Conservation (phyloP, 2,797 vertebrate genomes). For the Prunella strophiata region DNA sequence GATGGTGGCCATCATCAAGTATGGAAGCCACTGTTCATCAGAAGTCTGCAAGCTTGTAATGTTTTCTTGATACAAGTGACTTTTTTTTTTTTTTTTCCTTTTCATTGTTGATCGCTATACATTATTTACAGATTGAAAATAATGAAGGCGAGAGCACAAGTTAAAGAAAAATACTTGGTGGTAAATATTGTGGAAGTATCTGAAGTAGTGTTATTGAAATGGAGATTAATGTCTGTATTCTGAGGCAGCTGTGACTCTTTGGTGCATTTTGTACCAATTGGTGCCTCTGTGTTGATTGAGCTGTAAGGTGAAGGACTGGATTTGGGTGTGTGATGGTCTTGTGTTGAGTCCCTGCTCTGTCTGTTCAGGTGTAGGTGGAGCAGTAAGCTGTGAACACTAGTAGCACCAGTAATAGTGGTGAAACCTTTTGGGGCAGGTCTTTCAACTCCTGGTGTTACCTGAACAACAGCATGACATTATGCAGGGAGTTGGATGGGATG, state of each 20-base stretch:
- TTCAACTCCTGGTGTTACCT: neutral
- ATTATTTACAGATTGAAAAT: neutral
- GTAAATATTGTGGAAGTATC: neutral
- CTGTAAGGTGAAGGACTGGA: neutral
- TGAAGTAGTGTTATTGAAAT: neutral
- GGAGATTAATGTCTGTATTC: neutral
- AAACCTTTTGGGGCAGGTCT: neutral
- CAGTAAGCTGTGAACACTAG: neutral
- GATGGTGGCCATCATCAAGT: neutral
- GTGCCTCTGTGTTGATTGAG: neutral
- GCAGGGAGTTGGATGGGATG: neutral
- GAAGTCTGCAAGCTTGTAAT: neutral
- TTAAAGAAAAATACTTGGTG: neutral
- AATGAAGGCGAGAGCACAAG: neutral
- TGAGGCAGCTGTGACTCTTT: neutral
- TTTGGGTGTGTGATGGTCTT: neutral
- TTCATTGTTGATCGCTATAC: neutral
- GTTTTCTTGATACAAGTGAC: neutral
- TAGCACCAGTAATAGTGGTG: neutral
- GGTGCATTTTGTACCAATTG: neutral
- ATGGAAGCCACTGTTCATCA: neutral
- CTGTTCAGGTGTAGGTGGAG: neutral
- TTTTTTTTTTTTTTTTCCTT: neutral
- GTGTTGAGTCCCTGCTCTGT: neutral
- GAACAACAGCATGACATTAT: neutral